Percentiles rank a stretch among this genome's conserved stretches.
Evolutionary conservation across 2,888 invertebrate species (phyloP).

Genomic region (Byasa hedistus): DNA sequence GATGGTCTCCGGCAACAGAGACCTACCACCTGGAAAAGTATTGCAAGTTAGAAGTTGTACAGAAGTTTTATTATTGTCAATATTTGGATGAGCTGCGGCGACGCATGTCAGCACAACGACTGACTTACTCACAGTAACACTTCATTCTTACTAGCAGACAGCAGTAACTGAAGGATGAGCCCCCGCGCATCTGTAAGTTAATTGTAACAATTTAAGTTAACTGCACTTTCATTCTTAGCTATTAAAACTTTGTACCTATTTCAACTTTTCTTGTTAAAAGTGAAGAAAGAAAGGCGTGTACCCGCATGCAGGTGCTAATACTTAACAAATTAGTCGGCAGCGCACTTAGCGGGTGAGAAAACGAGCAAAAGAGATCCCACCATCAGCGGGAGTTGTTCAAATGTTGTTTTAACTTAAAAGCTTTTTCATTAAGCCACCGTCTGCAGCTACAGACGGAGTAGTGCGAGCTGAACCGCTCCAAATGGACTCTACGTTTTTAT

Average conservation of each 20-base stretch:
- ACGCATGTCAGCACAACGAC: too few relatives aligned
- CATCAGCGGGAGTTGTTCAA: constrained; percentile 8
- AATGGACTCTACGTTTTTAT: constrained; percentile 19
- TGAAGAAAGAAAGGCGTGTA: not conserved
- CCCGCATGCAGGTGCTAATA: constrained; percentile 8
- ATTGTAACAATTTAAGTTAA: too few relatives aligned
- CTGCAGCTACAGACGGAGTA: constrained; percentile 11
- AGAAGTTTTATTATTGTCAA: too few relatives aligned
- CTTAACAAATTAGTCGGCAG: constrained; percentile 11
- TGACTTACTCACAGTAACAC: too few relatives aligned
- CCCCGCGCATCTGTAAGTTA: too few relatives aligned
- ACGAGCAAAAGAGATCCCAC: constrained; percentile 4
- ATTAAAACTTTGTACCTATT: not conserved
- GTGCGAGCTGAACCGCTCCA: constrained; percentile 10
- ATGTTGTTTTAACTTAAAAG: constrained; percentile 21
- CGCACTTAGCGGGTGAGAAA: constrained; percentile 7
- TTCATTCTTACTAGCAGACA: too few relatives aligned
- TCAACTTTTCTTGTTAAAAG: constrained; percentile 9
- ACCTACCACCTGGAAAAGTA: too few relatives aligned
- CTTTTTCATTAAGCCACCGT: constrained; percentile 24
- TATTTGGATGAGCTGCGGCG: too few relatives aligned
- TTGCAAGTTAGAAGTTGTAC: too few relatives aligned
- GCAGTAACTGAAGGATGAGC: too few relatives aligned
- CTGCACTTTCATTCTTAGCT: too few relatives aligned
- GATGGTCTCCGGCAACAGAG: too few relatives aligned